Evolutionary conservation across 2,888 invertebrate genomes (phyloP).

Genomic region (Callimorpha dominula): DNA sequence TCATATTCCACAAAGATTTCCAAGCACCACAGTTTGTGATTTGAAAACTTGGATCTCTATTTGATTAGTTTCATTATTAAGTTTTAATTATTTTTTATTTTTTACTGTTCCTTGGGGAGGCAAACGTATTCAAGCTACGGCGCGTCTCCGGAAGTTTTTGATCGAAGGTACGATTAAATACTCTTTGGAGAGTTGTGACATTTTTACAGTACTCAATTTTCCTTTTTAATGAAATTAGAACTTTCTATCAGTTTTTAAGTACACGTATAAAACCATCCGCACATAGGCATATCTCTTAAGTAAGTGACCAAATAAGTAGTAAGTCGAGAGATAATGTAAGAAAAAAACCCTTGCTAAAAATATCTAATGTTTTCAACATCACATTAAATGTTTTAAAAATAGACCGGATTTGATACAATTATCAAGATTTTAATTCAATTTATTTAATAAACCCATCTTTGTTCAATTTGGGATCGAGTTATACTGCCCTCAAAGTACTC

Average conservation of each 20-base stretch:
- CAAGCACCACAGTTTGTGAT: constrained; percentile 10
- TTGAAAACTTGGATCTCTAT: constrained; percentile 18
- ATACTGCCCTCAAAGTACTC: too few relatives aligned
- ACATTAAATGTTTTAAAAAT: too few relatives aligned
- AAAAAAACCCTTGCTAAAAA: too few relatives aligned
- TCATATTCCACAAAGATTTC: neutral
- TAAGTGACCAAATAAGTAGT: too few relatives aligned
- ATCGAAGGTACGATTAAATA: neutral
- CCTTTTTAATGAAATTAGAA: neutral
- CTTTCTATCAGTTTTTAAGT: neutral
- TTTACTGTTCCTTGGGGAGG: neutral
- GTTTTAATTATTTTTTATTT: constrained; percentile 15
- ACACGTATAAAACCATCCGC: too few relatives aligned
- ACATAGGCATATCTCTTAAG: too few relatives aligned
- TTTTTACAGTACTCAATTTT: neutral
- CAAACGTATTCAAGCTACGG: constrained; percentile 1
- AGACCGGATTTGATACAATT: too few relatives aligned
- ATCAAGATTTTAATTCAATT: too few relatives aligned
- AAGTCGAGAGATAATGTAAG: too few relatives aligned
- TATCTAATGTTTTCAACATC: too few relatives aligned
- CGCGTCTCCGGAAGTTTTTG: neutral
- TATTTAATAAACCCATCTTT: too few relatives aligned
- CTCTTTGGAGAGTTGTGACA: neutral
- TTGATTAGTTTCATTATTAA: constrained; percentile 9
- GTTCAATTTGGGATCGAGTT: too few relatives aligned